Evolutionary conservation across 2,888 invertebrate species (phyloP).

Genomic region (Cataglyphis albicans): DNA sequence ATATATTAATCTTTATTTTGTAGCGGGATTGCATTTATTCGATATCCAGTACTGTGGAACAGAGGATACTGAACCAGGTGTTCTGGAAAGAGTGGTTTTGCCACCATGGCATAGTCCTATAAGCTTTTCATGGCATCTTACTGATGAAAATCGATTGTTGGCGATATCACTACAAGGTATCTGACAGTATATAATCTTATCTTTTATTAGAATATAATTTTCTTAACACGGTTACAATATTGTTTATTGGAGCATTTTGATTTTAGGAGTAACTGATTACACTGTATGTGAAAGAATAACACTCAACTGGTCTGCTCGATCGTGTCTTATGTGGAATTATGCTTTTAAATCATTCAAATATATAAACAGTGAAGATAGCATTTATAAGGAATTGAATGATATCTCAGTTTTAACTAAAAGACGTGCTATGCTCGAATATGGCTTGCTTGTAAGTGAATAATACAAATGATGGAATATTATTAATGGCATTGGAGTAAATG

Average conservation of each 20-base stretch:
- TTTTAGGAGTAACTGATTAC: conserved; percentile 89
- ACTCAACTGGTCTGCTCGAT: conserved; percentile 92
- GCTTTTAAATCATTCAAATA: conserved; percentile 90
- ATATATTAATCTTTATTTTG: background rate
- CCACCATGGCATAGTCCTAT: conserved; percentile 86
- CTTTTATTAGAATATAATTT: background rate
- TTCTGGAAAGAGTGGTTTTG: conserved; percentile 90
- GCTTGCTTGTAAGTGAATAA: conserved; percentile 89
- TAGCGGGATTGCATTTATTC: conserved; percentile 91
- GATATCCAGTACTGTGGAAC: conserved; percentile 92
- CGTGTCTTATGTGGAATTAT: conserved; percentile 92
- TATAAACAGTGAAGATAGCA: conserved; percentile 86
- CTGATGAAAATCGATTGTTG: conserved; percentile 92
- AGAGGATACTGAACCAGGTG: conserved; percentile 92
- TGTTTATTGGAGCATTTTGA: background rate
- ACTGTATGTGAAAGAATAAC: conserved; percentile 94
- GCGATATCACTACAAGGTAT: conserved; percentile 87
- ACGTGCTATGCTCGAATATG: conserved; percentile 92
- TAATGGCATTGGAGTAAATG: background rate
- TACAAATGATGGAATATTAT: conserved; percentile 7
- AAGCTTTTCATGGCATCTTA: conserved; percentile 96
- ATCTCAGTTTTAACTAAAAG: conserved; percentile 91
- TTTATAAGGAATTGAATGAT: conserved; percentile 89
- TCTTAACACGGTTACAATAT: background rate
- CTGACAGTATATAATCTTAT: conserved; percentile 10